Evolutionary conservation across 1,140 invertebrate species (phyloP), one percentile per base, ranked within the genome.

Genomic region (Bombus affinis): DNA sequence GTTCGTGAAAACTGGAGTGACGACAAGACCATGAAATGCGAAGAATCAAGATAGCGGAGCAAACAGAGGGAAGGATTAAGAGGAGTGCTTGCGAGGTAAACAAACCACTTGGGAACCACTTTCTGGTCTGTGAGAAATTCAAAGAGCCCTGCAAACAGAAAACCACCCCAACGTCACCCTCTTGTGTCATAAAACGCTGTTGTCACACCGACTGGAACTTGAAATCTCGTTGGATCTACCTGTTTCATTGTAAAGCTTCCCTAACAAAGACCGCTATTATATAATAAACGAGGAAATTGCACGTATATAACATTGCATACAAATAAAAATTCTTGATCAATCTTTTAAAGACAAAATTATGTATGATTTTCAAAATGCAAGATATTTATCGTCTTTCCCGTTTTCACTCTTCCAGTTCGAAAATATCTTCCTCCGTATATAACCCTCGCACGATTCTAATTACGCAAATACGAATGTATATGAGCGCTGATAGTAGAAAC

Each of bases 61-160:
- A 90, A 89, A 90, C 89, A 77, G 32, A 39, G 76, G 66, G 84
- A 88, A 90, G 89, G 83, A 90, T 90, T 89, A 87, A 79, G 47
- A 47, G 53, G 35, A 88, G 88, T 89, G 86, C 86, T 85, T 89
- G 86, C 86, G 39, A 66, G 66, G 80, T 71, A 89, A 89, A 89
- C 77, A 89, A 71, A 81, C 81, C 80, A 57, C 44, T 83, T 72
- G 53, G 15, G 42, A 75, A 47, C 70, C 78, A 73, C 75, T 75
- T 87, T 81, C 71, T 66, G 66, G 81, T 32, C 88, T 85, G 86
- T 85, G 86, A 88, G 82, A 88, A 87, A 37, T 89, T 59, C 15
- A 53, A 74, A 76, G 65, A 77, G 57, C 53, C 72, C 44, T 81
- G 80, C 86, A 87, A 88, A 88, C 87, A 66, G 53, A 75, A 87